Percentiles rank a stretch among this genome's conserved stretches.
phyloP scores from a whole-genome alignment of 2,888 invertebrate species.

The Syritta pipiens region DNA sequence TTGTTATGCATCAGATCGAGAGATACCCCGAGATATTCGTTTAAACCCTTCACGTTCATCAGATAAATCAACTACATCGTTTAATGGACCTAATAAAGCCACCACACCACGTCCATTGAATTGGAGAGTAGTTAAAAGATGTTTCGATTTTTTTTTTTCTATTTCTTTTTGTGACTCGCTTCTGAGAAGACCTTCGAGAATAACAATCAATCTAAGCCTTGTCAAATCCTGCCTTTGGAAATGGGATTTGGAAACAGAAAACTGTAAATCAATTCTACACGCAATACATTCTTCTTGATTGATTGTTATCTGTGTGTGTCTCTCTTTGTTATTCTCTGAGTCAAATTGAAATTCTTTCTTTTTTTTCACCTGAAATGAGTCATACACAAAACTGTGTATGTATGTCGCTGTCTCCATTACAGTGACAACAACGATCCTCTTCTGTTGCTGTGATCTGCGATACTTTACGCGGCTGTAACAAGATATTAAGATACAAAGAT shows the following conservation, averaged over 20 bases:
- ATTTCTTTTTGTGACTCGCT: too few relatives aligned
- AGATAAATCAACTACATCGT: slow-evolving; percentile 25
- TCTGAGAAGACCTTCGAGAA: slow-evolving; percentile 10
- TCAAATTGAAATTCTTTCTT: not conserved
- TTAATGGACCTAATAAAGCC: slow-evolving; percentile 30
- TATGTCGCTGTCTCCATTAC: not conserved
- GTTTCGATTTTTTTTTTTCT: slow-evolving; percentile 7
- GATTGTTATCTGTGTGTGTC: slow-evolving; percentile 8
- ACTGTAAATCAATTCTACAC: slow-evolving; percentile 33
- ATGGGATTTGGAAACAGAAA: not conserved
- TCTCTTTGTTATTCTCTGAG: not conserved
- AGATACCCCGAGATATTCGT: not conserved
- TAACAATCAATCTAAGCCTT: slow-evolving; percentile 14
- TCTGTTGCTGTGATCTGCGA: not conserved
- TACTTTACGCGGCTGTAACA: slow-evolving; percentile 41
- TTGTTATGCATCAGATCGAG: not conserved
- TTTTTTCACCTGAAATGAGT: not conserved
- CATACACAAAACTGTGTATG: not conserved
- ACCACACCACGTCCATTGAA: slow-evolving; percentile 18
- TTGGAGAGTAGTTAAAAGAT: not conserved
- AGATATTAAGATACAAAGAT: slow-evolving; percentile 43
- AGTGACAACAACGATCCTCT: not conserved
- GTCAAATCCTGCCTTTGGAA: not conserved
- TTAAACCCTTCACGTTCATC: slow-evolving; percentile 21
- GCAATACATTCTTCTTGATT: slow-evolving; percentile 4